These are phyloP conservation scores for Morelia viridis DNA, from an alignment of 2,797 vertebrate species.

Conservation along the genomic window DNA sequence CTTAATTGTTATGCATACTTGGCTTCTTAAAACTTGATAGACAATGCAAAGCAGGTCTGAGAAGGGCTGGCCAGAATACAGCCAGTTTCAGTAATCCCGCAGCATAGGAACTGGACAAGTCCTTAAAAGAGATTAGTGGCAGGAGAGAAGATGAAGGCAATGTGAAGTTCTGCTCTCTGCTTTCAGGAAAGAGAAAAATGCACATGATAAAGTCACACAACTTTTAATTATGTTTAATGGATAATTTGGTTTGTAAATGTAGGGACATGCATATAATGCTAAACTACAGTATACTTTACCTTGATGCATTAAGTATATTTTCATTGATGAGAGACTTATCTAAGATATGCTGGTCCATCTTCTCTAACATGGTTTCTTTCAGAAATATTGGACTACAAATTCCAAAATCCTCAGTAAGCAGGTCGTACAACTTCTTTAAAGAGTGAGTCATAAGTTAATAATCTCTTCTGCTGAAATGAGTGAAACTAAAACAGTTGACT, in stretches of 20 bases:
- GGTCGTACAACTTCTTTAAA: not conserved
- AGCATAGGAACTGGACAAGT: not conserved
- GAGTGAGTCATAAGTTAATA: not conserved
- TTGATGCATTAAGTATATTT: not conserved
- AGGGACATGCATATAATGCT: slow-evolving; percentile 14
- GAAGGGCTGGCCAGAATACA: not conserved
- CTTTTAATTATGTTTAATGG: not conserved
- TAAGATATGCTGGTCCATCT: not conserved
- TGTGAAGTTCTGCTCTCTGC: not conserved
- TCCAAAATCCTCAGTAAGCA: not conserved
- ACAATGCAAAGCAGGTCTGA: not conserved
- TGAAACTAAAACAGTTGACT: not conserved
- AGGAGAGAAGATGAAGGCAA: not conserved
- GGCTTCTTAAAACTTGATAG: not conserved
- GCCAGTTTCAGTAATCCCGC: not conserved
- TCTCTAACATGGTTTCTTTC: not conserved
- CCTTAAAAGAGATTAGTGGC: not conserved
- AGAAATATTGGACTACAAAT: not conserved
- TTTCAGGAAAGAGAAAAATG: rapidly evolving
- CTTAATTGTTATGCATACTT: not conserved
- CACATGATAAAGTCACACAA: not conserved
- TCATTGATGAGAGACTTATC: not conserved
- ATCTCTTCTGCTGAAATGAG: not conserved
- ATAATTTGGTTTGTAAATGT: slow-evolving; percentile 9
- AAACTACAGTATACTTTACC: not conserved